Conservation (phyloP, 30 jellyfish, hydroid and myxozoan species). For the Mastigias papua region DNA sequence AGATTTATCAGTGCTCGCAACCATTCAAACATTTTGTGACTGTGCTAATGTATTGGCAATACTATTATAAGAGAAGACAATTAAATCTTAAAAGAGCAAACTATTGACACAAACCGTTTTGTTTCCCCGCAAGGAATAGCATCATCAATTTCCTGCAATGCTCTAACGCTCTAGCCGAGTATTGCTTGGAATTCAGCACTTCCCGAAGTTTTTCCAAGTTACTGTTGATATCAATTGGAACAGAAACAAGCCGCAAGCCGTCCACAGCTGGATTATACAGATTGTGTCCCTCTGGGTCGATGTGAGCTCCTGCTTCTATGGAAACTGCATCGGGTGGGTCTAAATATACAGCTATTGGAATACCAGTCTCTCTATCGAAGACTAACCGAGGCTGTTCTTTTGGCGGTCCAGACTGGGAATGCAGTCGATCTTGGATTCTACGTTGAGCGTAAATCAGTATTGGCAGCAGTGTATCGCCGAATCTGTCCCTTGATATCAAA, state of each 20-base stretch:
- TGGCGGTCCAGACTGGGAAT: constrained; percentile 59
- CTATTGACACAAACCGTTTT: constrained; percentile 46
- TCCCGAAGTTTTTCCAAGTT: constrained; percentile 41
- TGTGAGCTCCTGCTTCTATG: constrained; percentile 87
- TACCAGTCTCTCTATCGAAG: constrained; percentile 75
- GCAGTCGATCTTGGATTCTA: constrained; percentile 56
- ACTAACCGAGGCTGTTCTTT: constrained; percentile 68
- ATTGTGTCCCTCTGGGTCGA: constrained; percentile 85
- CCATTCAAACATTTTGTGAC: too few species aligned
- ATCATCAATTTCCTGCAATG: constrained; percentile 72
- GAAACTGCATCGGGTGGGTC: constrained; percentile 57
- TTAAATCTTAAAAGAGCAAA: neutral
- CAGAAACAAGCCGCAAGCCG: constrained; percentile 56
- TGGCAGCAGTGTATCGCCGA: constrained; percentile 81
- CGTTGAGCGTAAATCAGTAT: constrained; percentile 72
- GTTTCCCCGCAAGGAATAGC: constrained; percentile 82
- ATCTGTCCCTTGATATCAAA: constrained; percentile 66
- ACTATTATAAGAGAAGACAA: neutral
- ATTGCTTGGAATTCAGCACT: constrained; percentile 60
- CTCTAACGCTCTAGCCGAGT: constrained; percentile 69
- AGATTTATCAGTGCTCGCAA: too few species aligned
- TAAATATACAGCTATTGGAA: constrained; percentile 59
- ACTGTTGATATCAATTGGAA: constrained; percentile 45
- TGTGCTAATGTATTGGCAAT: too few species aligned
- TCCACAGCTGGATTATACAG: constrained; percentile 72